Evolutionary conservation across 2,888 invertebrate species (phyloP).

Genomic region (Lamellibrachia columna): DNA sequence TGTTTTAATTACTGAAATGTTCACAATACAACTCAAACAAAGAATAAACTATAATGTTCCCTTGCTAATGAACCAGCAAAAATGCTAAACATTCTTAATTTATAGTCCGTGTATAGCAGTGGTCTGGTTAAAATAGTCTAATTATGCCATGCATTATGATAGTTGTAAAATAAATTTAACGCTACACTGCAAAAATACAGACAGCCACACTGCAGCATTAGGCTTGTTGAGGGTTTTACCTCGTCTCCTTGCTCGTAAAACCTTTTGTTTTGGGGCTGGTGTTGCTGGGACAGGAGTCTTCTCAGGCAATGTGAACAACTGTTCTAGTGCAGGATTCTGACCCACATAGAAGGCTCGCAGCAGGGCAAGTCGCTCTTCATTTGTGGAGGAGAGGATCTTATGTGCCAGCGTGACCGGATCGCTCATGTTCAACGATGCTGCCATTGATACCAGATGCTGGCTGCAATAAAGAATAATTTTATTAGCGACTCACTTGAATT

Average conservation of each 20-base stretch:
- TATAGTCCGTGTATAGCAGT: not conserved
- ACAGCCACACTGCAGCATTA: not conserved
- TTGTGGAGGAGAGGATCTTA: not conserved
- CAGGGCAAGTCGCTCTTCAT: not conserved
- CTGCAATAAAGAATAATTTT: not conserved
- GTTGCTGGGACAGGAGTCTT: not conserved
- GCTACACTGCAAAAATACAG: not conserved
- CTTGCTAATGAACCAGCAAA: not conserved
- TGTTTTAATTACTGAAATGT: too few species aligned
- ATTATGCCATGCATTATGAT: not conserved
- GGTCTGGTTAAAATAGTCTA: not conserved
- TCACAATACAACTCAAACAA: not conserved
- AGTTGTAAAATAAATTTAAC: not conserved
- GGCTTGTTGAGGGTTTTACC: not conserved
- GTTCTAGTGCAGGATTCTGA: not conserved
- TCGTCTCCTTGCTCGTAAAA: conserved; percentile 9
- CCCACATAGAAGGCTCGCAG: not conserved
- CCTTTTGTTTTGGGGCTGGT: not conserved
- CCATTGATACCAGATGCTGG: not conserved
- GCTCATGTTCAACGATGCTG: not conserved
- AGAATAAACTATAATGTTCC: not conserved
- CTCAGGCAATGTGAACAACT: not conserved
- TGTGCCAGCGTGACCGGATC: not conserved
- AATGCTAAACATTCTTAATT: not conserved
- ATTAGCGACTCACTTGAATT: not conserved